Evolutionary conservation across 1,140 invertebrate genomes (phyloP).

Genomic region (Polypedilum pembai): DNA sequence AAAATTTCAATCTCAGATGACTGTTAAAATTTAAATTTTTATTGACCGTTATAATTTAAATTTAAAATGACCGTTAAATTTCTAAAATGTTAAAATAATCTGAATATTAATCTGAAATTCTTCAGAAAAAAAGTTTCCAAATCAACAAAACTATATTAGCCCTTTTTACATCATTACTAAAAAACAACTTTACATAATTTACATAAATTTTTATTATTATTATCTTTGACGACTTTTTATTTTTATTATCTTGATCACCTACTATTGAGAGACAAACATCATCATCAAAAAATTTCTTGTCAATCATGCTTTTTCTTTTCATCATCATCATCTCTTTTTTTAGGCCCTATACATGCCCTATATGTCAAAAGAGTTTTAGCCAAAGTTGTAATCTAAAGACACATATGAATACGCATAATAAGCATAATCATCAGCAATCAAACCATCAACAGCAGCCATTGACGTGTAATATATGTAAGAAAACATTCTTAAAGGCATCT

Average conservation of each 20-base stretch:
- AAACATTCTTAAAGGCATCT: background rate
- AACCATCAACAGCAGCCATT: background rate
- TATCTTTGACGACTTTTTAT: too few species aligned
- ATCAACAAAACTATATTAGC: too few species aligned
- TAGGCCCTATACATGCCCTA: background rate
- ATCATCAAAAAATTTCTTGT: background rate
- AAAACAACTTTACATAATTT: too few species aligned
- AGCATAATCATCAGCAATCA: background rate
- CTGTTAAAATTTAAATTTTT: background rate
- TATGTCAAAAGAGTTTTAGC: constrained; percentile 3
- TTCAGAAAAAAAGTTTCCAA: background rate
- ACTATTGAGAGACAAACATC: too few species aligned
- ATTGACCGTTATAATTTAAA: background rate
- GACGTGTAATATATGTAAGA: background rate
- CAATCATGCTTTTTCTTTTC: too few species aligned
- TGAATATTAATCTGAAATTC: too few species aligned
- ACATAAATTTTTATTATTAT: too few species aligned
- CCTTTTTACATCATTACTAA: too few species aligned
- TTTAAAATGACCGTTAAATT: too few species aligned
- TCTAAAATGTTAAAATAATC: too few species aligned
- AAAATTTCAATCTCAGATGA: too few species aligned
- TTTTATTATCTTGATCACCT: too few species aligned
- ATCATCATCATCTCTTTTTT: background rate
- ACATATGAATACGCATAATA: background rate
- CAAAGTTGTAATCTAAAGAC: constrained; percentile 23